A percentile compares a stretch with the other conserved stretches of the same genome.
Conservation (phyloP, 2,797 vertebrate genomes). For the Microctenopoma steveboyesi region DNA sequence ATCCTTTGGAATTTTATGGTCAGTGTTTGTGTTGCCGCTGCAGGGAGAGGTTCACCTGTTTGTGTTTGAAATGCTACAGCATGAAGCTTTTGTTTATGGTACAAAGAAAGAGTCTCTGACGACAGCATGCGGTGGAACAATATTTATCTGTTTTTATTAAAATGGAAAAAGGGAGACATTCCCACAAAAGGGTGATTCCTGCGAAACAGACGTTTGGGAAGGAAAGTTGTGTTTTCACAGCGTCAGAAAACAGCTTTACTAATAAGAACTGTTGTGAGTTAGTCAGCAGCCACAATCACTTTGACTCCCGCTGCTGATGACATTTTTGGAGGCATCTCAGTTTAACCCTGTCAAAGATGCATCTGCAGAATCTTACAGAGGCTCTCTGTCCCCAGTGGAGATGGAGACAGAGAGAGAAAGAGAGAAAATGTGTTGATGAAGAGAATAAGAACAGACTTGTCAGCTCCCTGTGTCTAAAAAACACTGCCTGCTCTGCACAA, state of each 20-base stretch:
- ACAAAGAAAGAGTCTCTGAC: constrained; percentile 2
- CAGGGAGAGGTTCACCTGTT: neutral
- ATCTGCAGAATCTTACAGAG: neutral
- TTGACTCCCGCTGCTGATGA: neutral
- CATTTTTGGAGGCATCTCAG: neutral
- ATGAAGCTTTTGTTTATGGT: constrained; percentile 5
- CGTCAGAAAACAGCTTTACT: neutral
- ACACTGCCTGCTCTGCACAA: constrained; percentile 21
- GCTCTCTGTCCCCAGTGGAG: neutral
- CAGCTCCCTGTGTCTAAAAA: constrained; percentile 6
- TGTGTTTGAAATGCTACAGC: neutral
- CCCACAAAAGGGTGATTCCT: neutral
- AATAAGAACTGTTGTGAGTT: neutral
- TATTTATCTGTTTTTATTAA: constrained; percentile 7
- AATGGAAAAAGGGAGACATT: neutral
- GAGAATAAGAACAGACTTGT: neutral
- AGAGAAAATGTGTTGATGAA: constrained; percentile 5
- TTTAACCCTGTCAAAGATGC: neutral
- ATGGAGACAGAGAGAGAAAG: neutral
- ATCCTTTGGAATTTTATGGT: neutral
- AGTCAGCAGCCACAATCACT: no score
- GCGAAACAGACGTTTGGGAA: neutral
- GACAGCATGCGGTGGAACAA: neutral
- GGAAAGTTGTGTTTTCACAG: no score
- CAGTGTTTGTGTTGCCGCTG: neutral